phyloP scores from a whole-genome alignment of 2,113 vertebrate genomes.

The Azemiops feae region DNA sequence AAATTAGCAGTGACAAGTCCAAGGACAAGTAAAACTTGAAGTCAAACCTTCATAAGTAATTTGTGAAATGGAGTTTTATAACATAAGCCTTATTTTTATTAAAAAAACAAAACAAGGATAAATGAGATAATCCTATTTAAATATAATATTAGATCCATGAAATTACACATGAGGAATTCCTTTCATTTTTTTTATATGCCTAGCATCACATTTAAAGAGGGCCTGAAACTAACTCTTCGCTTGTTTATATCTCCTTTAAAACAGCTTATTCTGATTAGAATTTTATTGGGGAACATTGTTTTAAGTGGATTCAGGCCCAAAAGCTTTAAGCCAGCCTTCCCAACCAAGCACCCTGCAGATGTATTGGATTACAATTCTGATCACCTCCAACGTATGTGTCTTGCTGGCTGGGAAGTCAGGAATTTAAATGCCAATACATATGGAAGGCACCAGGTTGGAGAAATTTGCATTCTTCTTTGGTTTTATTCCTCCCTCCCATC shows the following conservation, averaged over 20 bases:
- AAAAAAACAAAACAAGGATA: not conserved
- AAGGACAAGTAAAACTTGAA: not conserved
- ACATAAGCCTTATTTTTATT: not conserved
- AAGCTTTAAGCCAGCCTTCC: not conserved
- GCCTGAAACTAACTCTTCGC: not conserved
- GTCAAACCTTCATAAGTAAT: not conserved
- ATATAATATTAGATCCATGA: not conserved
- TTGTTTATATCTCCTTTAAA: not conserved
- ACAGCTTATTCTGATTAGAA: not conserved
- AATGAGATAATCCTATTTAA: not conserved
- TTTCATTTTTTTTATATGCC: not conserved
- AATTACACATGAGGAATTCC: not conserved
- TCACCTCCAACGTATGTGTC: not conserved
- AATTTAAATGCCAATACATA: not conserved
- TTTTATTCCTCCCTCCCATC: not conserved
- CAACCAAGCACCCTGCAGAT: not conserved
- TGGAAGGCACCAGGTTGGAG: not conserved
- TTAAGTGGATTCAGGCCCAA: not conserved
- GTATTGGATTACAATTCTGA: not conserved
- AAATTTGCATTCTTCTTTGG: not conserved
- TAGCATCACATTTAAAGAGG: not conserved
- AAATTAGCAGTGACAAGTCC: not conserved
- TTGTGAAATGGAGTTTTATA: not conserved
- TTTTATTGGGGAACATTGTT: not conserved
- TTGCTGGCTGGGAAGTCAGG: not conserved